Base-by-base conservation (phyloP, 2,888 invertebrate genomes). In the Catocala nupta region DNA sequence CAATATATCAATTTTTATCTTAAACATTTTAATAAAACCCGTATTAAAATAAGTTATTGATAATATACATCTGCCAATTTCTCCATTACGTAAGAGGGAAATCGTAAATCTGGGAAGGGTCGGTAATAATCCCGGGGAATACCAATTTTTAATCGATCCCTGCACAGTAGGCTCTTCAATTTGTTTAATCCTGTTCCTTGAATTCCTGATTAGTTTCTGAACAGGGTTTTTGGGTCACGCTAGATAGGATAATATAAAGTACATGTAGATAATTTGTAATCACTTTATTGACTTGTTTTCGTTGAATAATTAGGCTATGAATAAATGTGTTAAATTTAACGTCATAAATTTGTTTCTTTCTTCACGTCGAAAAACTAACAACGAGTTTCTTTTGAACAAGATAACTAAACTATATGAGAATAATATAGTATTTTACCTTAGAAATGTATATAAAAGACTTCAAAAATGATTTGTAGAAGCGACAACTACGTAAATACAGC, bases 141-240 rank as follows among this genome's bases (percentile, higher is more conserved):
- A 72, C 73, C 71, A 68, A 78, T 78, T 77, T 77, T 76, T 76
- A 72, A 78, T 76, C 77, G 79, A 76, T 77, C 59, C 25, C 59
- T 63, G 44, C 60, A 25, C 56, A 55, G 59, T 64, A 75, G 63
- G 73, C 65, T 65, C 68, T 73, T 67, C 69, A 71, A 77, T 78
- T 77, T 78, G 68, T 68, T 71, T 73, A 77, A 77, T 69, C 71
- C 54, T 65, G 63, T 59, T 68, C 68, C 70, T 70, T 69, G 65
- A 73, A 69, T 71, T 50, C 45, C 53, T 70, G 65, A 70, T 75
- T 77, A 60, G 75, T 70, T 65, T 55, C 34, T 13, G 16, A 73
- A 71, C 68, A 71, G 58, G 63, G 52, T 43, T 65, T 68, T 55
- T 45, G 33, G 25, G 25, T 25, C 25, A 25, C 9, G 25, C 12